Conservation (phyloP, 2,113 vertebrate species). For the Hypocryptadius cinnamomeus region DNA sequence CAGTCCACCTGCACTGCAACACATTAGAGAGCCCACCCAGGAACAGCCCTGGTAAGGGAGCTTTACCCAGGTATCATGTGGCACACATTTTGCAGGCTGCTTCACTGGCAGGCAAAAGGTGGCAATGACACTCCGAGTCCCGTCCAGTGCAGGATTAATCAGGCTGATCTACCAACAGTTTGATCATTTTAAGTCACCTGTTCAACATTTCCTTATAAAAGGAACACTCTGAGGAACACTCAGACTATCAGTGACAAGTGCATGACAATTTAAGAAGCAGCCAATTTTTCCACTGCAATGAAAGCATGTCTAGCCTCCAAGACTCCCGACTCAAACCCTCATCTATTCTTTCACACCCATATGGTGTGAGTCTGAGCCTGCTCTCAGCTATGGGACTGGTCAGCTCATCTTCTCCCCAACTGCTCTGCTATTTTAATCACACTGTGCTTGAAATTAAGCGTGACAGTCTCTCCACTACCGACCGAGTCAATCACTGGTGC, state of each 20-base stretch:
- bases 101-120: not conserved
- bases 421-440: constrained; percentile 32
- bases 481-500: not conserved
- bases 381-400: not conserved
- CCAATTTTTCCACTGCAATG: not conserved
- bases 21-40: not conserved
- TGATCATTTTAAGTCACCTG: not conserved
- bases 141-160: not conserved
- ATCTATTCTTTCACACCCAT: not conserved
- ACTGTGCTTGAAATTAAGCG: not conserved
- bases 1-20: not conserved
- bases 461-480: not conserved
- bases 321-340: not conserved
- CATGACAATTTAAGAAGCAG: constrained; percentile 1
- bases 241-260: not conserved
- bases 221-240: not conserved
- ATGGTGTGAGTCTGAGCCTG: not conserved
- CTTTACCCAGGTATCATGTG: not conserved
- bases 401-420: not conserved
- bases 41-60: accelerated
- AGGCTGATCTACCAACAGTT: not conserved
- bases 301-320: constrained; percentile 1
- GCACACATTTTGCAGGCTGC: not conserved
- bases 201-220: not conserved
- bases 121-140: accelerated